A percentile compares a stretch with the other conserved stretches of the same genome.
These are phyloP conservation scores for Anser brachyrhynchus DNA, from an alignment of 2,113 vertebrate genomes.

Conservation along the genomic window DNA sequence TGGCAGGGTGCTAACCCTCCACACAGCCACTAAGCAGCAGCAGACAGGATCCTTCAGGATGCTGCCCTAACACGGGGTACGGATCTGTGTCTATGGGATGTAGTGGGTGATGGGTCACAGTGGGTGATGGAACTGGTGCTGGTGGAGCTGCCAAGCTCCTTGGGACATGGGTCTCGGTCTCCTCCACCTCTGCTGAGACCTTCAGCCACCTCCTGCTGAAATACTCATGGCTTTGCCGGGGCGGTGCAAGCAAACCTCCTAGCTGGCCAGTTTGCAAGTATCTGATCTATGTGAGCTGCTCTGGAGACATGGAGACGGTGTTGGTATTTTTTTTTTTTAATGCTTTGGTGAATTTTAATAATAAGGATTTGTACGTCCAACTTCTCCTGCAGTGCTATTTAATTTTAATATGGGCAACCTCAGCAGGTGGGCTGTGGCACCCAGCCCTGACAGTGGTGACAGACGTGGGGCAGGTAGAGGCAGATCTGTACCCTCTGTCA, in stretches of 20 bases:
- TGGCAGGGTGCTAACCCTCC: background rate
- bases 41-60: background rate
- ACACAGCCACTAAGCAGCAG: background rate
- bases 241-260: background rate
- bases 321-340: background rate
- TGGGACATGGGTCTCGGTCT: background rate
- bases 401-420: background rate
- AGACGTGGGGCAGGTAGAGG: background rate
- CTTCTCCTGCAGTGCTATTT: background rate
- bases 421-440: background rate
- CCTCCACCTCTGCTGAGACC: background rate
- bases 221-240: background rate
- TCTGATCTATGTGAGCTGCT: background rate
- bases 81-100: background rate
- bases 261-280: background rate
- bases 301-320: background rate
- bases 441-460: background rate
- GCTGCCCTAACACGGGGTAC: background rate
- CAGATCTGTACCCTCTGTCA: accelerated
- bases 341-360: background rate
- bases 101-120: too few species aligned
- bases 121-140: background rate
- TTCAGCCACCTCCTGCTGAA: background rate
- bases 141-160: background rate
- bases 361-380: background rate